Evolutionary conservation across 2,797 vertebrate genomes (phyloP).

Genomic region (Eremophila alpestris): DNA sequence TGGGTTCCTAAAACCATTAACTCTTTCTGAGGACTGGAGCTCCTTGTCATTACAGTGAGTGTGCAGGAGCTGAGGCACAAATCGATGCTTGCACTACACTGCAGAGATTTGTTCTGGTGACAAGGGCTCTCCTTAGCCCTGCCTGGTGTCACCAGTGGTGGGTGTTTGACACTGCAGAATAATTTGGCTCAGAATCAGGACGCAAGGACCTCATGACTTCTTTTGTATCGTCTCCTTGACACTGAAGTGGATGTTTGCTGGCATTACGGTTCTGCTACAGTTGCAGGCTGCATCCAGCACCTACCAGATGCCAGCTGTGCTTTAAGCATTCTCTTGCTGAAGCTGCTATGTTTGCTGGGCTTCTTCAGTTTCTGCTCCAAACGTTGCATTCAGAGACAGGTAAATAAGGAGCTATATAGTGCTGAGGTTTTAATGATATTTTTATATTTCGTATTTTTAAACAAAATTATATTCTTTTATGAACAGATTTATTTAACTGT

Average conservation of each 20-base stretch:
- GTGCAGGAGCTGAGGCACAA: slow-evolving; percentile 59
- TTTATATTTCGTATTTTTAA: neutral
- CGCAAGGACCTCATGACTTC: slow-evolving; percentile 47
- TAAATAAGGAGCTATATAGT: slow-evolving; percentile 66
- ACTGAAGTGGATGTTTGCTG: slow-evolving; percentile 49
- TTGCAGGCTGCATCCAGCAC: slow-evolving; percentile 61
- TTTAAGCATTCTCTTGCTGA: slow-evolving; percentile 68
- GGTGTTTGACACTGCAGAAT: slow-evolving; percentile 67
- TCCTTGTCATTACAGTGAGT: slow-evolving; percentile 41
- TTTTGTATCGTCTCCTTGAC: slow-evolving; percentile 15
- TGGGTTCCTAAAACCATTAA: slow-evolving; percentile 20
- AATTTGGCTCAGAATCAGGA: slow-evolving; percentile 61
- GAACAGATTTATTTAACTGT: neutral
- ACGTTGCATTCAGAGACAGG: slow-evolving; percentile 77
- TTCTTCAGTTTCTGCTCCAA: slow-evolving; percentile 77
- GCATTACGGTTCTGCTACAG: slow-evolving; percentile 40
- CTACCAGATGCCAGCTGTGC: slow-evolving; percentile 60
- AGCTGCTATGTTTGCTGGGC: slow-evolving; percentile 75
- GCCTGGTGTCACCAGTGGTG: slow-evolving; percentile 46
- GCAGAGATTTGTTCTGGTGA: slow-evolving; percentile 79
- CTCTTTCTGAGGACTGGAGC: neutral
- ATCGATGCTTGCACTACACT: slow-evolving; percentile 69
- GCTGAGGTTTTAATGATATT: neutral
- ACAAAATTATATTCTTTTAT: neutral
- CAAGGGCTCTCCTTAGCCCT: slow-evolving; percentile 66